These are phyloP conservation scores for Macrosoma leucophasiata DNA, from an alignment of 2,888 invertebrate genomes.

Conservation along the genomic window DNA sequence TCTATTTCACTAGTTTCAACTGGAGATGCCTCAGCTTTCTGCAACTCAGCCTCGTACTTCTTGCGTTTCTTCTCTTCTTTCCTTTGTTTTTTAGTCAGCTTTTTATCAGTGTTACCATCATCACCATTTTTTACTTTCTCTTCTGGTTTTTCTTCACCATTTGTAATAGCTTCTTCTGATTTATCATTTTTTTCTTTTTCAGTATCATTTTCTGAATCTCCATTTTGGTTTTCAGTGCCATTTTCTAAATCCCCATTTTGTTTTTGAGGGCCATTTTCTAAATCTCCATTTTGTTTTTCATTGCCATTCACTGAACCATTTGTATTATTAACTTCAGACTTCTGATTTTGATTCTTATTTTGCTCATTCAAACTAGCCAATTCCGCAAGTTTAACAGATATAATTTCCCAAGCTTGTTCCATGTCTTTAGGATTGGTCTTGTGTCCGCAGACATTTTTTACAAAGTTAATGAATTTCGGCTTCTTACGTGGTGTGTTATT, in stretches of 20 bases:
- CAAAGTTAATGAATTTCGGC: slow-evolving; percentile 87
- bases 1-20: slow-evolving; percentile 38
- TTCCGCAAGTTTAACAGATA: slow-evolving; percentile 71
- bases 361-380: slow-evolving; percentile 49
- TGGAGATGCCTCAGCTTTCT: slow-evolving; percentile 46
- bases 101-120: slow-evolving; percentile 31
- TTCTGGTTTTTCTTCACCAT: slow-evolving; percentile 18
- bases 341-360: slow-evolving; percentile 39
- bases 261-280: slow-evolving; percentile 25
- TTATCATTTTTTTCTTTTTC: slow-evolving; percentile 25
- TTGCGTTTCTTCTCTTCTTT: slow-evolving; percentile 65
- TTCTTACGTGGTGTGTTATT: slow-evolving; percentile 92
- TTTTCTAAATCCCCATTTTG: slow-evolving; percentile 16
- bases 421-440: slow-evolving; percentile 74
- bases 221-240: slow-evolving; percentile 27
- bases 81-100: slow-evolving; percentile 60
- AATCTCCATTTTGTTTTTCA: slow-evolving; percentile 15
- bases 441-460: slow-evolving; percentile 77
- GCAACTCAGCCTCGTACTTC: slow-evolving; percentile 65
- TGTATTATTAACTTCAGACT: slow-evolving; percentile 29
- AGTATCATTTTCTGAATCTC: slow-evolving; percentile 24
- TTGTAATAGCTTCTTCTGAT: slow-evolving; percentile 14
- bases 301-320: slow-evolving; percentile 21
- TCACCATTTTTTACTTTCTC: slow-evolving; percentile 26
- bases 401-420: slow-evolving; percentile 81